Percentiles rank a stretch among this genome's conserved stretches.
These are phyloP conservation scores for Oenanthe melanoleuca DNA, from an alignment of 2,113 vertebrate species.

Conservation along the genomic window DNA sequence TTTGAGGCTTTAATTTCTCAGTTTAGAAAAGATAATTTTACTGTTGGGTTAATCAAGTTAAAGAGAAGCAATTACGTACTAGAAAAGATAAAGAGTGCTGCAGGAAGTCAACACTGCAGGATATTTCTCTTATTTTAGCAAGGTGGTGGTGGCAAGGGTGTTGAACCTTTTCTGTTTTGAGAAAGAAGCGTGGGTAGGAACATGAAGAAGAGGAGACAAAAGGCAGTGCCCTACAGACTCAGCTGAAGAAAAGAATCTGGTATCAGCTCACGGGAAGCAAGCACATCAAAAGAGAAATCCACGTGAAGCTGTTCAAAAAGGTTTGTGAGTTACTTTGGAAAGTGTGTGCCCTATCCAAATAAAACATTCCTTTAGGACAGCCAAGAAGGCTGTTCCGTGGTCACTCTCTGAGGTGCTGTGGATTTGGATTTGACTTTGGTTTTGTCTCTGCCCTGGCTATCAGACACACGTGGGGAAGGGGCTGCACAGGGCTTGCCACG, in stretches of 20 bases:
- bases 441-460: not conserved
- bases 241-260: not conserved
- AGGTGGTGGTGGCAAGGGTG: not conserved
- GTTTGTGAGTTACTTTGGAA: not conserved
- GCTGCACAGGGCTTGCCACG: too few species aligned
- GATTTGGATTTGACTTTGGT: not conserved
- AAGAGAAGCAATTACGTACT: not conserved
- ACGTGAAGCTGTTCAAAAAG: not conserved
- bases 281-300: not conserved
- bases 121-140: not conserved
- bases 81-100: not conserved
- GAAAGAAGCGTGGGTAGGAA: too few species aligned
- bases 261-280: not conserved
- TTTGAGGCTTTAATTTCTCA: not conserved
- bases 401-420: not conserved
- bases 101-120: not conserved
- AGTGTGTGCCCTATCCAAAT: not conserved
- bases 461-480: not conserved
- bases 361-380: not conserved
- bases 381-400: not conserved
- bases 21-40: not conserved
- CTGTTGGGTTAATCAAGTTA: not conserved
- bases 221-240: not conserved
- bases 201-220: not conserved
- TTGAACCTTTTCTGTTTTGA: too few species aligned